Conservation (phyloP, 1,140 invertebrate genomes). For the Microplitis demolitor region DNA sequence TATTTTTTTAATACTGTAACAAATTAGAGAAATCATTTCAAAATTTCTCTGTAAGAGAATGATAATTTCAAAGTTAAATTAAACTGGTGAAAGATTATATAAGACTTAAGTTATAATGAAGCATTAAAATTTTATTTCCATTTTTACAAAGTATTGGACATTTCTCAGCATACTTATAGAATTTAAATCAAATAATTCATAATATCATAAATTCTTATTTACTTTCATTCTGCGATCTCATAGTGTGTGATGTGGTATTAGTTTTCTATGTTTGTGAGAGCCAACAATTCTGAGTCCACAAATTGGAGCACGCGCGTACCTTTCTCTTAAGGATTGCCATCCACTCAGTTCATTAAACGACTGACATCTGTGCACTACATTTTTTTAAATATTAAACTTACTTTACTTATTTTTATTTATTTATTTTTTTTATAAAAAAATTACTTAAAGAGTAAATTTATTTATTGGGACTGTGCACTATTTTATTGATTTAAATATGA, state of each 20-base stretch:
- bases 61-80: too few species aligned
- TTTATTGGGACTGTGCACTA: background rate
- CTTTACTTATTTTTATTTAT: background rate
- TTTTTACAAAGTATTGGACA: too few species aligned
- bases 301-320: constrained; percentile 12
- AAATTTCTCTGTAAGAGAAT: too few species aligned
- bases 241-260: background rate
- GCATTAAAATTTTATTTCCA: too few species aligned
- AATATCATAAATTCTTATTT: too few species aligned
- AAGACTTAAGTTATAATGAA: too few species aligned
- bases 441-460: background rate
- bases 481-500: background rate
- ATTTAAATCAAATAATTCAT: too few species aligned
- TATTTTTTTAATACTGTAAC: too few species aligned
- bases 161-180: too few species aligned
- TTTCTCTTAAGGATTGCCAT: background rate
- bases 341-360: background rate
- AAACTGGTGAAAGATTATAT: too few species aligned
- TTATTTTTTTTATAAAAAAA: background rate
- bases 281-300: constrained; percentile 6
- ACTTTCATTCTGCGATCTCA: background rate
- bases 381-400: background rate
- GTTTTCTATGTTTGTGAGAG: constrained; percentile 2
- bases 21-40: too few species aligned
- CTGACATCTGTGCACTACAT: background rate